Conservation (phyloP, 1,140 invertebrate genomes). For the Zaprionus davidi region DNA sequence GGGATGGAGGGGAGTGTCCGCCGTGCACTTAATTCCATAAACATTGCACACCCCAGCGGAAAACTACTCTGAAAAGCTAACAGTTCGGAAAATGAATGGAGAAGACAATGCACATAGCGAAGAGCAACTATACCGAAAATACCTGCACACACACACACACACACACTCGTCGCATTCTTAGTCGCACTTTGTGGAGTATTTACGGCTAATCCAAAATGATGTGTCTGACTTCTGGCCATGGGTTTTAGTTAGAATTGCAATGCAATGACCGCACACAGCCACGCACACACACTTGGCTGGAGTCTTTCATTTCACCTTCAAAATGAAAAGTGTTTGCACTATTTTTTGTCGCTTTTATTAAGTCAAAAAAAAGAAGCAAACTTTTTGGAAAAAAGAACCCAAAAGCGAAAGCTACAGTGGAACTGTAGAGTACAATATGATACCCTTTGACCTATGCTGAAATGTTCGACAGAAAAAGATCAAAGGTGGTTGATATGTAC, state of each 20-base stretch:
- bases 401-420: too few species aligned
- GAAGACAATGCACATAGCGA: constrained; percentile 61
- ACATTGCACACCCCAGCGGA: constrained; percentile 29
- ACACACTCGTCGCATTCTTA: background rate
- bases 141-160: constrained; percentile 42
- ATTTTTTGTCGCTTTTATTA: constrained; percentile 39
- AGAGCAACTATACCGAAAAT: constrained; percentile 36
- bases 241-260: constrained; percentile 35
- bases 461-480: too few species aligned
- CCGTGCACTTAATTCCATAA: constrained; percentile 52
- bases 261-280: constrained; percentile 65
- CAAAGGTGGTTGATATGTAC: too few species aligned
- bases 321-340: constrained; percentile 43
- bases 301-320: constrained; percentile 78
- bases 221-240: constrained; percentile 68
- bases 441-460: too few species aligned
- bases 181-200: constrained; percentile 59
- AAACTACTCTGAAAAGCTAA: constrained; percentile 58
- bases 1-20: background rate
- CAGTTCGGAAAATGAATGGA: constrained; percentile 69
- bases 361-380: constrained; percentile 14
- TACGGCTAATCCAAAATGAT: constrained; percentile 75
- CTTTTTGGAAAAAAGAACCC: background rate
- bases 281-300: constrained; percentile 1
- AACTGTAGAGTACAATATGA: too few species aligned